Percentiles rank a stretch among this genome's conserved stretches.
Evolutionary conservation across 1,140 invertebrate species (phyloP).

Genomic region (Batillaria attramentaria): DNA sequence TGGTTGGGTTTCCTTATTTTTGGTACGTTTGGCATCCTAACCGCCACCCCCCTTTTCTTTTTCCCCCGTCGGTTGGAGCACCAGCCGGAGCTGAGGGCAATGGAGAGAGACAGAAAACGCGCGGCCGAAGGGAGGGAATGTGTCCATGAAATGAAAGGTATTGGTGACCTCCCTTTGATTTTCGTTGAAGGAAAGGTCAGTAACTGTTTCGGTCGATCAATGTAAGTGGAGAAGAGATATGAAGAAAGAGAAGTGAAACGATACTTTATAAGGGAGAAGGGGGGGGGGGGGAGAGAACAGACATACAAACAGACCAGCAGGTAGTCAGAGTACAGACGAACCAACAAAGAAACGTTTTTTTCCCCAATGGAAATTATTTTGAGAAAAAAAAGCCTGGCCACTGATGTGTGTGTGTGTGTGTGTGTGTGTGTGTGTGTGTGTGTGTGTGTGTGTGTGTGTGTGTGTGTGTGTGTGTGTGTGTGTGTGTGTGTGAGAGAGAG

Average conservation of each 20-base stretch:
- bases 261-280: too few relatives aligned
- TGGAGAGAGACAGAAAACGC: not conserved
- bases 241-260: too few relatives aligned
- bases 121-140: not conserved
- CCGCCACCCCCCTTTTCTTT: slow-evolving; percentile 88
- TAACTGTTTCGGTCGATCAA: too few relatives aligned
- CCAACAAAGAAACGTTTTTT: too few relatives aligned
- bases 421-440: not conserved
- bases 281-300: not conserved
- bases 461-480: too few relatives aligned
- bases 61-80: slow-evolving; percentile 78
- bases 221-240: too few relatives aligned
- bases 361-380: too few relatives aligned
- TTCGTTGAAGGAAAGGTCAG: not conserved
- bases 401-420: not conserved
- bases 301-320: too few relatives aligned
- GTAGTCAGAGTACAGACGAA: too few relatives aligned
- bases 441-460: not conserved
- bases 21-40: slow-evolving; percentile 83
- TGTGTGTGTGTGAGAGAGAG: too few relatives aligned
- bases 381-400: too few relatives aligned
- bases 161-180: not conserved
- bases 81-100: slow-evolving; percentile 4
- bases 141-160: slow-evolving; percentile 15
- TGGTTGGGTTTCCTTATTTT: slow-evolving; percentile 93